phyloP scores from a whole-genome alignment of 2,797 vertebrate species.

The Galaxias olidus region DNA sequence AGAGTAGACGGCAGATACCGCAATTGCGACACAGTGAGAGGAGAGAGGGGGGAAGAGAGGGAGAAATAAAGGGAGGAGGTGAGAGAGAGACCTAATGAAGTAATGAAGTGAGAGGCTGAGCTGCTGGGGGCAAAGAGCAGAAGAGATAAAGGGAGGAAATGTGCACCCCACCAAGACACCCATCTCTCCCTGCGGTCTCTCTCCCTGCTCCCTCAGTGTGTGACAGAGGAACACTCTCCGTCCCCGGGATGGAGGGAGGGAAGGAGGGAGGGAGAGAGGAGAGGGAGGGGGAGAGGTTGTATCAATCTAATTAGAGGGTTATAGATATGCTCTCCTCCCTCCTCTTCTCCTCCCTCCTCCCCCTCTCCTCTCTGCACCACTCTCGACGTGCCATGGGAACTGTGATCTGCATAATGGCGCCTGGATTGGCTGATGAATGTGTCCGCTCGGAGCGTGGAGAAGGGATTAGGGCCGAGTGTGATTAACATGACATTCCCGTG shows the following conservation, averaged over 20 bases:
- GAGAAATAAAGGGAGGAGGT: slow-evolving; percentile 1
- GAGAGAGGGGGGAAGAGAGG: background rate
- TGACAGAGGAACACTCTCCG: too few species aligned
- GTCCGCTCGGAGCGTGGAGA: slow-evolving; percentile 26
- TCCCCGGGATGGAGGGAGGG: background rate
- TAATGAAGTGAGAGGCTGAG: background rate
- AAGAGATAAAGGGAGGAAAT: slow-evolving; percentile 41
- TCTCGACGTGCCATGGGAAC: slow-evolving; percentile 62
- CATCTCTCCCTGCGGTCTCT: too few species aligned
- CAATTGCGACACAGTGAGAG: background rate
- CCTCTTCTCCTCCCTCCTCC: slow-evolving; percentile 9
- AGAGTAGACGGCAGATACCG: slow-evolving; percentile 5
- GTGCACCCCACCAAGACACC: slow-evolving; percentile 38
- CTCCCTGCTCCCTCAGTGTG: too few species aligned
- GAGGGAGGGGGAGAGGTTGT: slow-evolving; percentile 54
- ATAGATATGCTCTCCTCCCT: slow-evolving; percentile 31
- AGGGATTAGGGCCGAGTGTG: slow-evolving; percentile 40
- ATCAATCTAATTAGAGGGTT: slow-evolving; percentile 70
- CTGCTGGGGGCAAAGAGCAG: too few species aligned
- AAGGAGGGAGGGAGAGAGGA: background rate
- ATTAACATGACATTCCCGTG: slow-evolving; percentile 44
- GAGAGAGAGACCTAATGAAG: slow-evolving; percentile 14
- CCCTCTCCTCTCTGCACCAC: too few species aligned
- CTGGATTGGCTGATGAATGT: slow-evolving; percentile 56
- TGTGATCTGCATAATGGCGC: slow-evolving; percentile 69